A percentile compares a stretch with the other conserved stretches of the same genome.
Conservation (phyloP, 2,797 vertebrate species). For the Cynodonichthys magdalenae region DNA sequence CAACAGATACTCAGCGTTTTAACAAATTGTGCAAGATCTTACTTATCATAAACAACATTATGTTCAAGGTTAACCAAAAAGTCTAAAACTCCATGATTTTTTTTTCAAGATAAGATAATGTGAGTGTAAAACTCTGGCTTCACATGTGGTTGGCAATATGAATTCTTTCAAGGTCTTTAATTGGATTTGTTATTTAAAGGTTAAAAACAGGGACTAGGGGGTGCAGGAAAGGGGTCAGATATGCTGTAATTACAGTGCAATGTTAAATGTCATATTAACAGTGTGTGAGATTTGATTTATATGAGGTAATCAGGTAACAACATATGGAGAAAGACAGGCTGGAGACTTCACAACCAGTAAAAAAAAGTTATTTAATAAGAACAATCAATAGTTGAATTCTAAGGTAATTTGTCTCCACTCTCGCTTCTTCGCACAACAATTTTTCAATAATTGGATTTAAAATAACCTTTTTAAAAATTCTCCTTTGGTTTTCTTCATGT, state of each 20-base stretch:
- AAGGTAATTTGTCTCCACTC: not conserved
- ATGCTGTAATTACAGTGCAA: constrained; percentile 23
- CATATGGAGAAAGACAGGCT: not conserved
- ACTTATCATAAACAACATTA: too few relatives aligned
- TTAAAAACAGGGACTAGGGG: not conserved
- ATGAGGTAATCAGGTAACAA: too few relatives aligned
- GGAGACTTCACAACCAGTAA: not conserved
- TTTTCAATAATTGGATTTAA: not conserved
- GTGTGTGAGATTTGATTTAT: not conserved
- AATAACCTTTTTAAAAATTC: not conserved
- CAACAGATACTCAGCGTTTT: too few relatives aligned
- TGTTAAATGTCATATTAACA: constrained; percentile 5
- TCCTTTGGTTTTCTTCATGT: too few relatives aligned
- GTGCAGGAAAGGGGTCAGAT: constrained; percentile 5
- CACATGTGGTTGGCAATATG: too few relatives aligned
- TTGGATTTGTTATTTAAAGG: not conserved
- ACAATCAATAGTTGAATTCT: not conserved
- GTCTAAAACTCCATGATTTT: too few relatives aligned
- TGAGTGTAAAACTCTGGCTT: too few relatives aligned
- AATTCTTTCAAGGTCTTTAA: not conserved
- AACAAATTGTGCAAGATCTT: too few relatives aligned
- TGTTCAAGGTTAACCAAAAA: too few relatives aligned
- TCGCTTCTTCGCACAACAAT: not conserved
- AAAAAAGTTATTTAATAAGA: not conserved
- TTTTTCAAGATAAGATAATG: too few relatives aligned